Evolutionary conservation across 2,888 invertebrate species (phyloP), one percentile per base, ranked within the genome.

Genomic region (Cancer borealis): DNA sequence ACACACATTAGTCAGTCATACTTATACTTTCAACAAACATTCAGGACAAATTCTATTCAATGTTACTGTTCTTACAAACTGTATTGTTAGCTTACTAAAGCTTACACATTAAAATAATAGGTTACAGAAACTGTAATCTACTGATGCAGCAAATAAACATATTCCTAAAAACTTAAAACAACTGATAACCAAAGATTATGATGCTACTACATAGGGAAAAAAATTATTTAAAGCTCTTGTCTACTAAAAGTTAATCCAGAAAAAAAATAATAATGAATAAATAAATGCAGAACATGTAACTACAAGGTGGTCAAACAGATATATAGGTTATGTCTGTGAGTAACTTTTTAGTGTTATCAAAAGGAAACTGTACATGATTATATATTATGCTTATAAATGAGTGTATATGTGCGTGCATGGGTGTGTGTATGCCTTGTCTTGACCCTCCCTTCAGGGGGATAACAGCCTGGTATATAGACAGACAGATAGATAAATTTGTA

Each of bases 361-460:
- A 73, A 73, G 73, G n/a, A 73, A 73, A 73, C 30, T 84, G 39
- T 84, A 84, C 84, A 84, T 21, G 84, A 39, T 84, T 84, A 84
- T n/a, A 84, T 84, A 84, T 84, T 84, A 84, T 84, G 84, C 84
- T 84, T 12, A 5, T 79, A 39, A 39, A 39, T 39, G 39, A 39
- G 39, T 39, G 39, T 39, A 39, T 39, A 2, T 39, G 39, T 39
- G 39, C 0, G 2, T 39, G 39, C 1, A 2, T 39, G 39, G 0
- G 39, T 39, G 39, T 39, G 2, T 39, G 39, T 39, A 2, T 39
- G 39, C 39, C 39, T 39, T 39, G 39, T 39, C 39, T 39, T 39
- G 39, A 2, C 39, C 39, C 39, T 39, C 39, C 0, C 39, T 39
- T 39, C 39, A 39, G 39, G 39, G 39, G 39, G 39, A 39, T 39